Evolutionary conservation across 2,888 invertebrate species (phyloP).

Genomic region (Dicyrtoma fusca): DNA sequence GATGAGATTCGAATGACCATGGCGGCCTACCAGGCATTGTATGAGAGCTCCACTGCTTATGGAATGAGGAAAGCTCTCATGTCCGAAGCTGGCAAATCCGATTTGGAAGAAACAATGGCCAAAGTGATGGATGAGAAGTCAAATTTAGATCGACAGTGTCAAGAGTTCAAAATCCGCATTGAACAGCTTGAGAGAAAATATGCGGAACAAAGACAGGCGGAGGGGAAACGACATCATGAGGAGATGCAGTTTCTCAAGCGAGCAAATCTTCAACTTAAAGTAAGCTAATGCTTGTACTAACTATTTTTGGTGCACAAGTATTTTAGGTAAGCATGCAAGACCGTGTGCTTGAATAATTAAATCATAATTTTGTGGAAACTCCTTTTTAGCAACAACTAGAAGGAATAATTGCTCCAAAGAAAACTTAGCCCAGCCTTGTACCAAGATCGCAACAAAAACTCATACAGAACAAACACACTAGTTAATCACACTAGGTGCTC

Average conservation of each 20-base stretch:
- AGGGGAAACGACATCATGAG: conserved; percentile 89
- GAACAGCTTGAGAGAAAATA: conserved; percentile 83
- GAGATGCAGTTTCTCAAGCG: conserved; percentile 90
- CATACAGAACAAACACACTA: too few relatives aligned
- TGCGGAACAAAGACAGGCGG: conserved; percentile 80
- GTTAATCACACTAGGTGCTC: too few relatives aligned
- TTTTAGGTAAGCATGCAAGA: too few relatives aligned
- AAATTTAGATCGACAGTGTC: conserved; percentile 68
- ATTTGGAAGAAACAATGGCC: conserved; percentile 70
- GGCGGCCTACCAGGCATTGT: conserved; percentile 93
- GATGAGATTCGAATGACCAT: conserved; percentile 97
- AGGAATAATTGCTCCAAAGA: conserved; percentile 92
- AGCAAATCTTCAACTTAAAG: conserved; percentile 91
- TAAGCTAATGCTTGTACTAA: conserved; percentile 58
- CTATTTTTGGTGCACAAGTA: conserved; percentile 2
- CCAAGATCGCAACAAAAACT: too few relatives aligned
- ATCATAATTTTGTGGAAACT: conserved; percentile 6
- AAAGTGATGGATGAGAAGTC: conserved; percentile 70
- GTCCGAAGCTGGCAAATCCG: conserved; percentile 59
- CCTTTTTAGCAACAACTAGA: conserved; percentile 81
- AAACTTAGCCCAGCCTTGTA: too few relatives aligned
- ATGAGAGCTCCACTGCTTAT: conserved; percentile 96
- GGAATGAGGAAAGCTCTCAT: conserved; percentile 97
- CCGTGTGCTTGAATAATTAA: neutral
- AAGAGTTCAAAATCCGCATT: conserved; percentile 71